These are phyloP conservation scores for Phaethon lepturus DNA, from an alignment of 2,113 vertebrate genomes.

Conservation along the genomic window DNA sequence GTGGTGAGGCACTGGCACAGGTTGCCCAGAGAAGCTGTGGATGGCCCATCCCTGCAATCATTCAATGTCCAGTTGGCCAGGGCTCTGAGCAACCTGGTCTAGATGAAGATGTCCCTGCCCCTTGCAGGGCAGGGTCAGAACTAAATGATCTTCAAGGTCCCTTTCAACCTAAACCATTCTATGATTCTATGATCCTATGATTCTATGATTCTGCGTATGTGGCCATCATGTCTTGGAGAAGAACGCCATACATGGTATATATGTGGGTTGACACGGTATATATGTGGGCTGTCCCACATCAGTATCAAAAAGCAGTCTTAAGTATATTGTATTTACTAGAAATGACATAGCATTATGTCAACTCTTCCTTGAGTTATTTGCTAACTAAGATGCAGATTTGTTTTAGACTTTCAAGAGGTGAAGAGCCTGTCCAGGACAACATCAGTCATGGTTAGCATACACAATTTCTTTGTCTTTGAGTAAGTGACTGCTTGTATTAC, in stretches of 20 bases:
- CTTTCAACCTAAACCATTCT: no score
- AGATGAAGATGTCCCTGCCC: no score
- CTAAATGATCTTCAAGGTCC: no score
- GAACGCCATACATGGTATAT: neutral
- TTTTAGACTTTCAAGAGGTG: neutral
- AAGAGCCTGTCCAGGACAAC: neutral
- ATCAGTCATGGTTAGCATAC: accelerated
- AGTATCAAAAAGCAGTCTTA: neutral
- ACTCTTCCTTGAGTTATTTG: neutral
- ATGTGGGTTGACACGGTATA: neutral
- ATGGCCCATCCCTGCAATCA: no score
- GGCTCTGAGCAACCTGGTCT: no score
- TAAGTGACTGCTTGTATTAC: neutral
- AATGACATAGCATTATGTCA: neutral
- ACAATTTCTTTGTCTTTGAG: neutral
- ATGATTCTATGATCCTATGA: no score
- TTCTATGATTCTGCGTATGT: neutral
- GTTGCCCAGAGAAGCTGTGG: no score
- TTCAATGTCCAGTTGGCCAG: no score
- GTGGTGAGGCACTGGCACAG: no score
- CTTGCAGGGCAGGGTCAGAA: no score
- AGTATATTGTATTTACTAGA: neutral
- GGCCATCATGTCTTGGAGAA: neutral
- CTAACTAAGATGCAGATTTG: neutral
- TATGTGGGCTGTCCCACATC: neutral